phyloP scores from a whole-genome alignment of 2,113 vertebrate species.

The Salminus brasiliensis region DNA sequence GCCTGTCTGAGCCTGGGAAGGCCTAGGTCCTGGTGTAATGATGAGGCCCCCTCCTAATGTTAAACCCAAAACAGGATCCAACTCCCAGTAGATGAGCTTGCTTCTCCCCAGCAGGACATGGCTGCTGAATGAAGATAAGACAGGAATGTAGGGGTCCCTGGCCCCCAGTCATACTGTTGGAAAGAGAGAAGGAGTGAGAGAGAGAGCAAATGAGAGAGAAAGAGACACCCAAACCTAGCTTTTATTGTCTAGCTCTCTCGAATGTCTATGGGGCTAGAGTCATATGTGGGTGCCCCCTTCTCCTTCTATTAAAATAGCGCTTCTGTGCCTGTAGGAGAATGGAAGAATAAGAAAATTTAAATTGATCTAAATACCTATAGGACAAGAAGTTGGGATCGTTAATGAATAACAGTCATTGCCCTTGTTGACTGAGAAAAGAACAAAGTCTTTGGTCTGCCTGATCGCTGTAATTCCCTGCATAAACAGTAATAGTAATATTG shows the following conservation, averaged over 20 bases:
- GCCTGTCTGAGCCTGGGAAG: slow-evolving; percentile 11
- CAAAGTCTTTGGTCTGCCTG: neutral
- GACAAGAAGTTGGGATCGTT: neutral
- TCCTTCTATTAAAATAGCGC: slow-evolving; percentile 41
- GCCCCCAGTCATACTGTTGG: slow-evolving; percentile 39
- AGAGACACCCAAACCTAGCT: neutral
- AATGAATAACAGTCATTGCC: neutral
- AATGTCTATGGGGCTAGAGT: neutral
- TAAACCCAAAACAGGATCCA: slow-evolving; percentile 52
- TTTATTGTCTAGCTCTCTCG: neutral
- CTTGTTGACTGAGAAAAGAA: neutral
- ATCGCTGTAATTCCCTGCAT: neutral
- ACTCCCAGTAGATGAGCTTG: slow-evolving; percentile 25
- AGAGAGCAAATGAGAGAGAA: neutral
- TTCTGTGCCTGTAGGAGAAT: neutral
- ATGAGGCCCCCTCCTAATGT: slow-evolving; percentile 56
- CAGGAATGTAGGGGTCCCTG: slow-evolving; percentile 42
- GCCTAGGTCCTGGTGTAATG: slow-evolving; percentile 9
- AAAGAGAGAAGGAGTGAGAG: neutral
- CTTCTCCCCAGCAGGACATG: slow-evolving; percentile 29
- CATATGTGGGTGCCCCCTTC: slow-evolving; percentile 54
- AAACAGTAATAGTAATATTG: neutral
- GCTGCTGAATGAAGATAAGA: slow-evolving; percentile 68
- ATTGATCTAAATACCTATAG: neutral
- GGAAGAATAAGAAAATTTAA: neutral